Evolutionary conservation across 2,888 invertebrate genomes (phyloP), one percentile per base, ranked within the genome.

Genomic region (Lysandra bellargus): DNA sequence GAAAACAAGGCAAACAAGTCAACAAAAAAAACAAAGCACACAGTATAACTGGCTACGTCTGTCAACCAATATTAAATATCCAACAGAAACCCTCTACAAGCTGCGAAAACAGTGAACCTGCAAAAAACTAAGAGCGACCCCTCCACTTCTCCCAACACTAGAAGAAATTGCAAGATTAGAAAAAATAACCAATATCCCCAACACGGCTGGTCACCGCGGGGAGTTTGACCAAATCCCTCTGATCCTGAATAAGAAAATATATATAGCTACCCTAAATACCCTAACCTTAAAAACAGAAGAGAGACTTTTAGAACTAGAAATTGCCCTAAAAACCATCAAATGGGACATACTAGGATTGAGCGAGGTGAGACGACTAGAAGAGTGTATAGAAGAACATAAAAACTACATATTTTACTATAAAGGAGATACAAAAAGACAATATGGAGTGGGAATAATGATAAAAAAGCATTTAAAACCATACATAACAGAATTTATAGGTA

Each of bases 371-470:
- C 7, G 49, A 49, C 49, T 49, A 9, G 9, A 1, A 49, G 9
- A 37, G 37, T 37, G 37, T 37, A 37, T 49, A 49, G 49, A 49
- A 9, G 49, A 49, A 49, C 7, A 49, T 49, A 14, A 60, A 60
- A 6, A 60, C 60, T 60, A 60, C 5, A 60, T 60, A 17, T 60
- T 60, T 5, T 60, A n/a, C 60, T n/a, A 60, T n/a, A 60, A 60
- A 60, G 60, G 60, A 60, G 60, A 60, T 60, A 60, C 60, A 60
- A 60, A 60, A n/a, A 23, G 60, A n/a, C 60, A 60, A 60, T 60
- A 23, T 6, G n/a, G 60, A n/a, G 60, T n/a, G 23, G n/a, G n/a
- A n/a, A 60, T n/a, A 60, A 60, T 60, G 6, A 5, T 60, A n/a
- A 60, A 5, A 60, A 60, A 60, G 17, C 17, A 60, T 2, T n/a